Evolutionary conservation across 2,797 vertebrate species (phyloP), one percentile per base, ranked within the genome.

Genomic region (Hippocampus kuda): DNA sequence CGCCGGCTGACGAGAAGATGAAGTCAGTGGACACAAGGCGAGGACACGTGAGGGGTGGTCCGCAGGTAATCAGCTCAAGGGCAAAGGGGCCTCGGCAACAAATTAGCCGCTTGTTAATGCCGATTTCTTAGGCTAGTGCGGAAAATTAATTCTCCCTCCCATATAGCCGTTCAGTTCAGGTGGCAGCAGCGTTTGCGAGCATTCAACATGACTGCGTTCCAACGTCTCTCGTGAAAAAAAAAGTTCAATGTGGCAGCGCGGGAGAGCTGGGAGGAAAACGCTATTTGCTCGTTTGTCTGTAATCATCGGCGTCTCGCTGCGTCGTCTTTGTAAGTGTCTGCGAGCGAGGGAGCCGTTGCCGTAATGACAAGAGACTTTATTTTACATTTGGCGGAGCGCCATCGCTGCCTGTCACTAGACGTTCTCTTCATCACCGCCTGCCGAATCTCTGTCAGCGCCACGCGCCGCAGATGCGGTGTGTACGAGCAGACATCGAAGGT

Each of bases 341-440:
- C 15, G 41, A 57, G 77, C 65, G 72, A 75, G 73, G 74, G 78
- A 81, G 75, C 73, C 70, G 78, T 27, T 77, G 82, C 74, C 81
- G 82, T 86, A 85, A 88, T 87, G 84, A 88, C 85, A 85, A 86
- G 85, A 85, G 79, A 83, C 86, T 86, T 86, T 86, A 86, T 88
- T 88, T 90, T 61, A 81, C 82, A 87, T 87, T 87, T 88, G 84
- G 85, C 87, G 88, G 84, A 84, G 86, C 86, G 84, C 82, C 79
- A 87, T 88, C 84, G 80, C 76, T 79, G 85, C 68, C 75, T 86
- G 88, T 88, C 87, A 88, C 79, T 83, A 83, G 73, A 81, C 72
- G 87, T 87, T 88, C 85, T 81, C 83, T 83, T 89, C 84, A 85
- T 85, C 75, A 77, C 70, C 16, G 38, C 54, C 56, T 60, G 42